Evolutionary conservation across 2,888 invertebrate genomes (phyloP).

Genomic region (Trisateles emortualis): DNA sequence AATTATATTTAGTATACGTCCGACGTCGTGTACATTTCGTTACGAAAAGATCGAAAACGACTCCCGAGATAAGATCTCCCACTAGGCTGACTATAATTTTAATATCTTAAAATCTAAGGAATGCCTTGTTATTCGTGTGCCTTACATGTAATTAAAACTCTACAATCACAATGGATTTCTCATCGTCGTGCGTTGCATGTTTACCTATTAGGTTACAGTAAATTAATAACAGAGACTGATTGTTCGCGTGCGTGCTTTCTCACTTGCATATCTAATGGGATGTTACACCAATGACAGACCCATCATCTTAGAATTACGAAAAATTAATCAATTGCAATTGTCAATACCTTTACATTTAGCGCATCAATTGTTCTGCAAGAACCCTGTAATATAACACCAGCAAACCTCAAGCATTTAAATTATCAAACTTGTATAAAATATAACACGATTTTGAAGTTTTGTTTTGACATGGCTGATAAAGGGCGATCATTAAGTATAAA

Average conservation of each 20-base stretch:
- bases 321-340: neutral
- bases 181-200: conserved; percentile 50
- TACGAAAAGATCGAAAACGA: too few relatives aligned
- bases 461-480: too few relatives aligned
- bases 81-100: neutral
- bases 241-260: conserved; percentile 61
- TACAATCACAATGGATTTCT: conserved; percentile 34
- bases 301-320: neutral
- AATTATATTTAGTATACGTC: too few relatives aligned
- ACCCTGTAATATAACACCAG: too few relatives aligned
- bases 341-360: too few relatives aligned
- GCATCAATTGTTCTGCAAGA: too few relatives aligned
- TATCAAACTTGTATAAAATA: too few relatives aligned
- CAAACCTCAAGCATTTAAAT: too few relatives aligned
- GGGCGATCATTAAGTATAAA: too few relatives aligned
- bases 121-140: conserved; percentile 9
- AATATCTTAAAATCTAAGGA: neutral
- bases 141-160: conserved; percentile 44
- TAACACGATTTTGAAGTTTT: too few relatives aligned
- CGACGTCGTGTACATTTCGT: too few relatives aligned
- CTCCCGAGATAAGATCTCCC: too few relatives aligned
- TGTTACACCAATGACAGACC: conserved; percentile 35
- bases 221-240: conserved; percentile 61
- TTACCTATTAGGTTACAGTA: conserved; percentile 56
- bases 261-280: conserved; percentile 56